These are phyloP conservation scores for Zophobas morio DNA, from an alignment of 1,140 invertebrate genomes.

Conservation along the genomic window DNA sequence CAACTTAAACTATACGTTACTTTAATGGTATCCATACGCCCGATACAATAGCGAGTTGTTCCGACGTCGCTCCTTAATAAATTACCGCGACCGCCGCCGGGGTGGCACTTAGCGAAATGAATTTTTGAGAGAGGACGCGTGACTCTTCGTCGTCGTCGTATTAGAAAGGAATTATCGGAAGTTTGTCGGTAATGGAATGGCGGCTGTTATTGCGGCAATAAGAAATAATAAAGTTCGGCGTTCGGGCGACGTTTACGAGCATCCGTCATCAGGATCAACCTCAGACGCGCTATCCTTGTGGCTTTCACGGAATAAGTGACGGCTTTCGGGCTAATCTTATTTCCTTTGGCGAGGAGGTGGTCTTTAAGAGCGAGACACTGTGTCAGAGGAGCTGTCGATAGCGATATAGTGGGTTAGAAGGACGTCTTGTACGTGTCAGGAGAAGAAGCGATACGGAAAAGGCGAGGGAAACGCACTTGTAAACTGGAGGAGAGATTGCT, in stretches of 20 bases:
- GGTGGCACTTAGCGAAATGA: conserved; percentile 15
- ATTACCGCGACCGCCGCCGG: background rate
- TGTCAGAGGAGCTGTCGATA: background rate
- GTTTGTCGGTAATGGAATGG: background rate
- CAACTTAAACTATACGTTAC: conserved; percentile 22
- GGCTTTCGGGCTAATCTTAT: background rate
- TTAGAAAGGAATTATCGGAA: conserved; percentile 8
- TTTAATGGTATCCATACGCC: conserved; percentile 20
- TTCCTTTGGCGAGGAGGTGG: background rate
- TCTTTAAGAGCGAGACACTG: background rate
- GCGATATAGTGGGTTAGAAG: background rate
- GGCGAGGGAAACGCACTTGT: background rate
- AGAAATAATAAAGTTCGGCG: background rate
- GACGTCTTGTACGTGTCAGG: background rate
- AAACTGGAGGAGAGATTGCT: too few species aligned
- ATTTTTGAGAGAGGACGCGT: conserved; percentile 11
- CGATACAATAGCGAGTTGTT: conserved; percentile 15
- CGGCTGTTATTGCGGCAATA: background rate
- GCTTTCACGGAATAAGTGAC: background rate
- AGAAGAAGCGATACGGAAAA: background rate
- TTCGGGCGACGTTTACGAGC: background rate
- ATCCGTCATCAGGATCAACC: background rate
- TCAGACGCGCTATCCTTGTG: background rate
- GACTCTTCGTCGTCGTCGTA: background rate
- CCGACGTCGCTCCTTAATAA: conserved; percentile 5